phyloP scores from a whole-genome alignment of 2,888 invertebrate genomes.

The Campoletis raptor region DNA sequence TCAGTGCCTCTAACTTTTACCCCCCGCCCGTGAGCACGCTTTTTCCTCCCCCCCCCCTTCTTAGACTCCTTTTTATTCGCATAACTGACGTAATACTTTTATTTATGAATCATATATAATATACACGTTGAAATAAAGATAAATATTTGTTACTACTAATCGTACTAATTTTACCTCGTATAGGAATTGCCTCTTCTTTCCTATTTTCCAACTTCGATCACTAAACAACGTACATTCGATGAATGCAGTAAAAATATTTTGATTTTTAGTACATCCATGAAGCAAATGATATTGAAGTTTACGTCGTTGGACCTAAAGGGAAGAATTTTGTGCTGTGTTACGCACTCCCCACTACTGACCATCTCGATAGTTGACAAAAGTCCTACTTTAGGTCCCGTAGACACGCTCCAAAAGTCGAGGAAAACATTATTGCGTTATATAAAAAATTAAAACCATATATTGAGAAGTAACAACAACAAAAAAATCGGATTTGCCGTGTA shows the following conservation, averaged over 20 bases:
- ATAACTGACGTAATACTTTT: conserved; percentile 81
- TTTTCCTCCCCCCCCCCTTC: conserved; percentile 67
- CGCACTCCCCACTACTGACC: too few species aligned
- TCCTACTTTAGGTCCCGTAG: too few species aligned
- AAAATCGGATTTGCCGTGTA: too few species aligned
- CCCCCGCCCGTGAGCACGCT: conserved; percentile 48
- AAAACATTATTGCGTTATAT: too few species aligned
- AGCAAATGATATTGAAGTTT: background rate
- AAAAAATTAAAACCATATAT: too few species aligned
- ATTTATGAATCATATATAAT: conserved; percentile 82
- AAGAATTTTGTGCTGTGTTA: too few species aligned
- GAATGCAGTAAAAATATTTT: background rate
- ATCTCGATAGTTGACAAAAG: too few species aligned
- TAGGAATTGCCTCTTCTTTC: background rate
- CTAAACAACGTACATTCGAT: background rate
- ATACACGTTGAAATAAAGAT: conserved; percentile 83
- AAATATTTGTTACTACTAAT: conserved; percentile 83
- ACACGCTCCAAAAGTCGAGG: too few species aligned
- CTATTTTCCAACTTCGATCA: background rate
- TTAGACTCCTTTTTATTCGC: conserved; percentile 76
- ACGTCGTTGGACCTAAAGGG: background rate
- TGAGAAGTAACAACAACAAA: too few species aligned
- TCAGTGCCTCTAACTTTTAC: conserved; percentile 81
- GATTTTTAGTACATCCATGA: background rate
- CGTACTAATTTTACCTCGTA: conserved; percentile 61